Evolutionary conservation across 2,888 invertebrate species (phyloP).

Genomic region (Eudasyphora cyanicolor): DNA sequence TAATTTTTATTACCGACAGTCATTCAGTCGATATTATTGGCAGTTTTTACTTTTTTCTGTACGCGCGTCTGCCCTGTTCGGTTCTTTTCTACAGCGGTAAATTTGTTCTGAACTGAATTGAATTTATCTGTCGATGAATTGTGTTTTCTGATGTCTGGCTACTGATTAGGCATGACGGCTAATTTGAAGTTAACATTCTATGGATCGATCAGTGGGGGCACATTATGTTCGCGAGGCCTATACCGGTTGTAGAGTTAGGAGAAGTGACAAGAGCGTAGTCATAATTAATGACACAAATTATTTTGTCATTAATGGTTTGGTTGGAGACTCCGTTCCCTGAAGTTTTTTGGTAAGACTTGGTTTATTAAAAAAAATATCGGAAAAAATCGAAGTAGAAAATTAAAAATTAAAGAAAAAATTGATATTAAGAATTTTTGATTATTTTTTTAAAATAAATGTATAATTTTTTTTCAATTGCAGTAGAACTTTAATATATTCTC

Average conservation of each 20-base stretch:
- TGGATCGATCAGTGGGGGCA: background rate
- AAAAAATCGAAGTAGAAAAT: no score
- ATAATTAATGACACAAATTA: conserved; percentile 4
- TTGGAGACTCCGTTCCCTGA: background rate
- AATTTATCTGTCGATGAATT: background rate
- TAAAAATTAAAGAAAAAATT: no score
- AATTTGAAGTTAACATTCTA: conserved; percentile 27
- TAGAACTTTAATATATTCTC: no score
- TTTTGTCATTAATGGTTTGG: background rate
- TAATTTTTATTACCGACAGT: conserved; percentile 65
- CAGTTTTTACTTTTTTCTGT: conserved; percentile 5
- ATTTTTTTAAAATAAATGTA: no score
- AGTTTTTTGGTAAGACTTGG: no score
- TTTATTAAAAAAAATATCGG: no score
- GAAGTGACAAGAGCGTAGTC: background rate
- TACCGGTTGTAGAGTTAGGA: background rate
- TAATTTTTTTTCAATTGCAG: no score
- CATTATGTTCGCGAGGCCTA: background rate
- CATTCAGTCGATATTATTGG: conserved; percentile 51
- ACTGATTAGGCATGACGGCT: conserved; percentile 63
- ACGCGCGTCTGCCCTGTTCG: no score
- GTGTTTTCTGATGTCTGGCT: conserved; percentile 17
- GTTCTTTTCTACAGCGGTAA: background rate
- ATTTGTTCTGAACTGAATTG: background rate
- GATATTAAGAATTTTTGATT: no score